phyloP scores from a whole-genome alignment of 2,113 vertebrate species.

The Beaufortia kweichowensis region DNA sequence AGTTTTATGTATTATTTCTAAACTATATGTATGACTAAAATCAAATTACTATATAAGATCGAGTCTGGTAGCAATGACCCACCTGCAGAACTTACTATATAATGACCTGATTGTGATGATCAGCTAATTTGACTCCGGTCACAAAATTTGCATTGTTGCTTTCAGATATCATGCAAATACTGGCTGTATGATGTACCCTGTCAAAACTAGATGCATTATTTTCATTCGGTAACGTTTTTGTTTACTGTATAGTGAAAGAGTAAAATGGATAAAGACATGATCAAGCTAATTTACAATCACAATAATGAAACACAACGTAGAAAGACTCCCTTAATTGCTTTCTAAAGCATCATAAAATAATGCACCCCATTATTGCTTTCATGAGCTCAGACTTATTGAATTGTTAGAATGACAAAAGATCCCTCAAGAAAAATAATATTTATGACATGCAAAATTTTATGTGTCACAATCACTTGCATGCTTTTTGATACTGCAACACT shows the following conservation, averaged over 20 bases:
- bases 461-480: too few relatives aligned
- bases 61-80: neutral
- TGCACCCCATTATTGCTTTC: neutral
- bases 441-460: too few relatives aligned
- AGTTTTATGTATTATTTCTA: neutral
- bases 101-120: slow-evolving; percentile 5
- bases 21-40: neutral
- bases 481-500: too few relatives aligned
- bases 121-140: neutral
- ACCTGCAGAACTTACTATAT: neutral
- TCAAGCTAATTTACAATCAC: neutral
- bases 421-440: too few relatives aligned
- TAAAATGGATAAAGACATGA: neutral
- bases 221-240: neutral
- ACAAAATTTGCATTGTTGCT: neutral
- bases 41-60: neutral
- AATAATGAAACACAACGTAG: too few relatives aligned
- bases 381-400: neutral
- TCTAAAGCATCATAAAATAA: neutral
- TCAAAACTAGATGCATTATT: neutral
- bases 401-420: too few relatives aligned
- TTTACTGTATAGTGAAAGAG: neutral
- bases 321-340: neutral
- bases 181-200: neutral
- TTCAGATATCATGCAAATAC: neutral